Evolutionary conservation across 2,888 invertebrate species (phyloP), one percentile per base, ranked within the genome.

Genomic region (Drepana falcataria): DNA sequence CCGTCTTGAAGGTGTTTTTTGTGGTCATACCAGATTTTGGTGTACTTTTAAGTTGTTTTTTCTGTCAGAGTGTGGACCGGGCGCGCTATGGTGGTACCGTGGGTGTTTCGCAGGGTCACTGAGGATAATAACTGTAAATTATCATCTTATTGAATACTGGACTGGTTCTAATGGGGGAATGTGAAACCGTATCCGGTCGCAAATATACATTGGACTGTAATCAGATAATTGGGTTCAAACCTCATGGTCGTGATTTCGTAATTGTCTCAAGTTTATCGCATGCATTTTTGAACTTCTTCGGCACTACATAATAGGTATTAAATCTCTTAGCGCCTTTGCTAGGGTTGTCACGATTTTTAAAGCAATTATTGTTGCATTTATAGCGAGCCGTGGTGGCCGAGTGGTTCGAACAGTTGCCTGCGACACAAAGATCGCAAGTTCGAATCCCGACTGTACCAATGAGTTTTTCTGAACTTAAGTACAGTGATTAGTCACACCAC

Each of bases 61-160:
- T 85, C 81, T 87, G 84, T 86, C 87, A 81, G 83, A 81, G 77
- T 71, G 68, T 74, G 79, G 81, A 76, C 78, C 79, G 73, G 79
- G 75, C 79, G 77, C 77, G 75, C 76, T 84, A 76, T 83, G 81
- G 87, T 87, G 75, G 77, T 84, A 76, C 84, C 81, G 87, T 88
- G 87, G 87, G 87, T 88, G 88, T 89, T 87, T 88, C 85, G 88
- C 88, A 88, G 89, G 90, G 89, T 90, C 90, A 89, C 80, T 78
- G 83, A 81, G 81, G 87, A 86, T 90, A 91, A 90, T 91, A 90
- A 90, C 89, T 85, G 89, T 89, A 90, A 89, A 90, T 90, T 88
- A 90, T 89, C 83, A 81, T 85, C 82, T 89, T 90, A 91, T 91
- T 89, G 90, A 90, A 90, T 86, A 83, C 80, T 72, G 79, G 81